Evolutionary conservation across 2,113 vertebrate genomes (phyloP).

Genomic region (Myiopsitta monachus): DNA sequence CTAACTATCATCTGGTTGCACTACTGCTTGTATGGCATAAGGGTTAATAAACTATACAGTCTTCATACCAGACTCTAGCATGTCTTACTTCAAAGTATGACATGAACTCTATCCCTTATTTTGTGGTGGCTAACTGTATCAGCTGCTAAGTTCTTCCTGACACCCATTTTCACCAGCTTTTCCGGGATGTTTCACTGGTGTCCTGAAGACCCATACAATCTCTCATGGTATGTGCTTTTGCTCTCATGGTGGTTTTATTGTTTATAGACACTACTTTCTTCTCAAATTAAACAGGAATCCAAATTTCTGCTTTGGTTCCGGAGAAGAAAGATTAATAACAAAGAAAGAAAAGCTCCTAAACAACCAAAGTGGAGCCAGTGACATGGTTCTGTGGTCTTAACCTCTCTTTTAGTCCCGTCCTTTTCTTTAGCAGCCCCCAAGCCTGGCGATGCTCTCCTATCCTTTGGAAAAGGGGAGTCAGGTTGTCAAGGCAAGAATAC

Average conservation of each 20-base stretch:
- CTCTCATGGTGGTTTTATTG: conserved; percentile 55
- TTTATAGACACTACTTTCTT: conserved; percentile 62
- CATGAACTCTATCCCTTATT: neutral
- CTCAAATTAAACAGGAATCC: conserved; percentile 59
- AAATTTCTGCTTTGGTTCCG: neutral
- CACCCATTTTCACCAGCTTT: conserved; percentile 65
- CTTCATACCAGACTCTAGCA: neutral
- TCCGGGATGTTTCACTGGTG: conserved; percentile 43
- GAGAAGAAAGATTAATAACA: conserved; percentile 14
- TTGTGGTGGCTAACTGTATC: neutral
- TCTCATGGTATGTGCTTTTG: neutral
- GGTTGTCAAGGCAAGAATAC: neutral
- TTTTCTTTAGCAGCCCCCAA: neutral
- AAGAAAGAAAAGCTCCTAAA: neutral
- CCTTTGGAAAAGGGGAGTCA: neutral
- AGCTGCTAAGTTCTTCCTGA: conserved; percentile 31
- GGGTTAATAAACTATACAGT: neutral
- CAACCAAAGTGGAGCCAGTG: neutral
- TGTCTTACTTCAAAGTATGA: neutral
- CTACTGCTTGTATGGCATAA: neutral
- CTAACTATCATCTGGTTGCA: neutral
- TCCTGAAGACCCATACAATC: neutral
- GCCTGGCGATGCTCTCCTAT: neutral
- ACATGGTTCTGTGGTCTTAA: neutral
- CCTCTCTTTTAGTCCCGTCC: neutral